Evolutionary conservation across 2,797 vertebrate species (phyloP), one percentile per base, ranked within the genome.

Genomic region (Novumbra hubbsi): DNA sequence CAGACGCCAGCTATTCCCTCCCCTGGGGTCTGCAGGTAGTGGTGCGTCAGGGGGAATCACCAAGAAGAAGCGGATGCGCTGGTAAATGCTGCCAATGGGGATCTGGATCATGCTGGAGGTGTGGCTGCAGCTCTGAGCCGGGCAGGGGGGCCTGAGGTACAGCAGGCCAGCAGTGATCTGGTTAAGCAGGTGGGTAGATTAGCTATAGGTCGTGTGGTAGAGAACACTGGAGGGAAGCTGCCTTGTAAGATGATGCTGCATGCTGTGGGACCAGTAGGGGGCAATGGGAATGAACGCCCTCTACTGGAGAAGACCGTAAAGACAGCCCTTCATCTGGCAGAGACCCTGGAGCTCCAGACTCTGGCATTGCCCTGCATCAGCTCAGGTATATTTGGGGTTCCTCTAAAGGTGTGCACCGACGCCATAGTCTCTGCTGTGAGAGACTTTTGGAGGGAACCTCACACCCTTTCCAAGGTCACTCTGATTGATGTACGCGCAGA

Each of bases 61-160:
- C n/a, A 79, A 84, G 87, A 78, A 55, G 64, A 71, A 0, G 86
- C 82, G 1, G 91, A 92, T 34, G 88, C 75, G 0, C 52, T 91
- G 65, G 90, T 92, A 28, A 91, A 91, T 0, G 89, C 91, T 5
- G 89, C 90, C 73, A 91, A 91, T 34, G 87, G 84, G 71, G n/a
- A 81, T 28, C 68, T 92, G 73, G 30, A 81, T 0, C 90, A 91
- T 0, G 0, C 5, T 16, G 82, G 86, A 0, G 91, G 91, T 9
- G 86, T 91, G 21, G 90, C 91, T 34, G 83, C 76, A 1, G 90
- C 85, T 0, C 73, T 91, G 34, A 86, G 87, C 30, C 77, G 73
- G 73, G 91, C 85, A 17, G 91, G 85, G 0, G 90, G 91, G 0
- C 86, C 86, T 55, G 16, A 82, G 11, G 80, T 92, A 21, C 88